Conservation (phyloP, 2,113 vertebrate genomes). For the Ammodytes dubius region DNA sequence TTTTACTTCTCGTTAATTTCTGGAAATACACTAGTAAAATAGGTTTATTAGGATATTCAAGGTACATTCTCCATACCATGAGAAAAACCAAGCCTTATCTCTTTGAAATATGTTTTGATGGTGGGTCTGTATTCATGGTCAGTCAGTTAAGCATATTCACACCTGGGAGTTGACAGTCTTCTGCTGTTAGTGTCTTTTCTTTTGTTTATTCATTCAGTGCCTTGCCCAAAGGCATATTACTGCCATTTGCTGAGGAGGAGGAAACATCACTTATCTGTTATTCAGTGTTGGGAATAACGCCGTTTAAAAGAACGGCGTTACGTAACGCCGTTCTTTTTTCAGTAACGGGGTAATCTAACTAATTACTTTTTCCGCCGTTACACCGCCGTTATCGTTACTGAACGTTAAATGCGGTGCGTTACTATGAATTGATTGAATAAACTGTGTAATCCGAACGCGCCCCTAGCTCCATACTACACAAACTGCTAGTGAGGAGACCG, state of each 20-base stretch:
- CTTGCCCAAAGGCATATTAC: neutral
- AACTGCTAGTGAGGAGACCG: too few species aligned
- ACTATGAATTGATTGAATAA: too few species aligned
- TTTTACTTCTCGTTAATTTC: slow-evolving; percentile 13
- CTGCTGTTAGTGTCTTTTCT: neutral
- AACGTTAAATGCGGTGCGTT: too few species aligned
- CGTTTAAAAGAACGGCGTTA: too few species aligned
- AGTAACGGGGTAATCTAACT: too few species aligned
- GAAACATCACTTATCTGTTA: neutral
- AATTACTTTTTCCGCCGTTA: too few species aligned
- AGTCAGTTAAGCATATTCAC: neutral
- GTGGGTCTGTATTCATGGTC: neutral
- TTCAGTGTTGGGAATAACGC: too few species aligned
- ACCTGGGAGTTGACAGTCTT: neutral
- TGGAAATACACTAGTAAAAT: slow-evolving; percentile 9
- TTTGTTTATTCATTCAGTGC: neutral
- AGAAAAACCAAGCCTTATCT: neutral
- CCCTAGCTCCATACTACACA: too few species aligned
- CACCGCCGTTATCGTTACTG: too few species aligned
- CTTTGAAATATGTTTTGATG: neutral
- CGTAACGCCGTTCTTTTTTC: too few species aligned
- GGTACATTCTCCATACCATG: neutral
- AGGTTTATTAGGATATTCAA: neutral
- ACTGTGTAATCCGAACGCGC: too few species aligned
- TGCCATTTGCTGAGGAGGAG: neutral